Evolutionary conservation across 1,140 invertebrate genomes (phyloP), one percentile per base, ranked within the genome.

Genomic region (Olivierus martensii): DNA sequence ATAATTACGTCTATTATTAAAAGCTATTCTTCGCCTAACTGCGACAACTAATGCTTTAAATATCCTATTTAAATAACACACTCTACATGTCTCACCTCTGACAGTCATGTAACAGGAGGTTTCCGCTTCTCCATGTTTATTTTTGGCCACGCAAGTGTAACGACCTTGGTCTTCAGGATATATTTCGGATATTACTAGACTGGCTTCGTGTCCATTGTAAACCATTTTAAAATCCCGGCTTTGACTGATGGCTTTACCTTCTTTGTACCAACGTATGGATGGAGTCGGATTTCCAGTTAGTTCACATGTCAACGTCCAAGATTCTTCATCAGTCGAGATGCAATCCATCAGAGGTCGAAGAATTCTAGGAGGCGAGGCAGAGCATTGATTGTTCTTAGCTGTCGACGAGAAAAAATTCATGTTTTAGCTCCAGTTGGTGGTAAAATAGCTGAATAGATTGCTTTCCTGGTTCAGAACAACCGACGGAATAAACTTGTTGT

Each of bases 121-220:
- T 63, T 86, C 83, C 1, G 79, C 75, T 15, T 78, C 76, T 56
- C 89, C 87, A 51, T 89, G 77, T 51, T 85, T 84, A 70, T 96
- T 97, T 46, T 78, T 84, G 35, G 91, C 92, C 64, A 81, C 82
- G 64, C 89, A 90, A 4, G 77, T 75, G 65, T 89, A 93, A 52
- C 80, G 76, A 36, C 87, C 89, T 66, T 88, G 88, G 68, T 94
- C 89, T 71, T 92, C 88, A 2, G 87, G 88, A 75, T 88, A 92
- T 52, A 91, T 79, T 73, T 93, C 88, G 56, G 82, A 82, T 58
- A 93, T 92, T 17, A 79, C 79, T 17, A 93, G 70, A 36, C 80
- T 83, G 1, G 87, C 87, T 44, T 86, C 73, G 22, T 87, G 82
- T 63, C 83, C 84, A 66, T 85, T 85, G 66, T 91, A 91, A 70